Percentiles rank a stretch among this genome's conserved stretches.
Conservation (phyloP, 1,140 invertebrate genomes). For the Vanessa atalanta region DNA sequence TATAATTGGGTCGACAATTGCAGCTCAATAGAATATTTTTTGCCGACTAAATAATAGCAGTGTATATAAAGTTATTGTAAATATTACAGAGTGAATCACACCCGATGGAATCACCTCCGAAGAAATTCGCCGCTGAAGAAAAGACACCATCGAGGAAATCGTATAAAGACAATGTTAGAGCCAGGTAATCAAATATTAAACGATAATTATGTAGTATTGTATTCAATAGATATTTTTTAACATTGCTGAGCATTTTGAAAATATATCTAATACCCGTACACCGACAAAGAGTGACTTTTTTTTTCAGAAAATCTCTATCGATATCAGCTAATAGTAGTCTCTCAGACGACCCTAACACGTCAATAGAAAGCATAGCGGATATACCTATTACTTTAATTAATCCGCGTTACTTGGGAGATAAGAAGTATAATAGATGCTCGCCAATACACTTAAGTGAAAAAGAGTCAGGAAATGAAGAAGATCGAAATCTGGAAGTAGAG, state of each 20-base stretch:
- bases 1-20: too few species aligned
- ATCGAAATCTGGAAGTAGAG: conserved; percentile 14
- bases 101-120: conserved; percentile 61
- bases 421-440: neutral
- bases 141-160: conserved; percentile 45
- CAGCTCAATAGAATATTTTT: too few species aligned
- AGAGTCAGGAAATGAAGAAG: conserved; percentile 17
- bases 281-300: neutral
- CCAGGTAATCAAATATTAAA: conserved; percentile 47
- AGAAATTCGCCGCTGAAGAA: conserved; percentile 62
- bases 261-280: too few species aligned
- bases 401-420: conserved; percentile 56
- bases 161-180: conserved; percentile 66
- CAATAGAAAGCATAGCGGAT: conserved; percentile 72
- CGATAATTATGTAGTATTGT: too few species aligned
- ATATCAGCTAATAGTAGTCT: conserved; percentile 71
- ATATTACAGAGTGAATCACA: conserved; percentile 43
- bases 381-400: conserved; percentile 68
- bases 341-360: conserved; percentile 70
- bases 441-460: conserved; percentile 6
- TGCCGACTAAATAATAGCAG: too few species aligned
- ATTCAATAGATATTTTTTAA: too few species aligned
- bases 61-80: neutral
- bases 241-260: too few species aligned
- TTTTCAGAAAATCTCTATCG: conserved; percentile 62